A percentile compares a stretch with the other conserved stretches of the same genome.
phyloP scores from a whole-genome alignment of 1,140 invertebrate genomes.

The fruit fly (Drosophila melanogaster) region Release_6_plus_ISO1_MT NT_037436.4:13925501-13926000 shows the following conservation, averaged over 20 bases:
- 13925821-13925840: not conserved
- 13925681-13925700: too few relatives aligned
- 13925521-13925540: not conserved
- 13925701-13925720: too few relatives aligned
- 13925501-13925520: constrained; percentile 25
- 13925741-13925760: too few relatives aligned
- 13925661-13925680: too few relatives aligned
- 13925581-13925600: not conserved
- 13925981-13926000: constrained; percentile 77
- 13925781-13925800: too few relatives aligned
- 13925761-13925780: too few relatives aligned
- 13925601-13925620: not conserved
- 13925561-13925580: constrained; percentile 11
- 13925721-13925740: too few relatives aligned
- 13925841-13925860: constrained; percentile 3
- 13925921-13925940: constrained; percentile 37
- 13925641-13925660: too few relatives aligned
- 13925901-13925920: constrained; percentile 6
- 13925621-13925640: too few relatives aligned
- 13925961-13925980: constrained; percentile 60
- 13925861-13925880: constrained; percentile 25
- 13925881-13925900: constrained; percentile 11
- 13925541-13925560: constrained; percentile 13
- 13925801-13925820: too few relatives aligned
- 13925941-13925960: constrained; percentile 72